These are phyloP conservation scores for Temnothorax rugatulus DNA, from an alignment of 2,888 invertebrate species.

Conservation along the genomic window DNA sequence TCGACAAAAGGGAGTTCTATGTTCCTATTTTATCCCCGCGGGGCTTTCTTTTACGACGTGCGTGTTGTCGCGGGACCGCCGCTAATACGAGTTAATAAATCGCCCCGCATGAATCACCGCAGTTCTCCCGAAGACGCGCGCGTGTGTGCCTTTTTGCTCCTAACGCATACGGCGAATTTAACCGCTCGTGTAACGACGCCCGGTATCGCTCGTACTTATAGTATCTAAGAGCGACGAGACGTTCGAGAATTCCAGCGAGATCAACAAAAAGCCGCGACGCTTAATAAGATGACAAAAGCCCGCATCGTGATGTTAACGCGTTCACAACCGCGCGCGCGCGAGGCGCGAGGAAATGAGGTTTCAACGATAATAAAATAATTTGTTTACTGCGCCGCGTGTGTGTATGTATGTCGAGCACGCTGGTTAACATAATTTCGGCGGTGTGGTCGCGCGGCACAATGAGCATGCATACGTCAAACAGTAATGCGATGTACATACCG, in stretches of 20 bases:
- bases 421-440: slow-evolving; percentile 27
- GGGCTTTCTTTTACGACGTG: slow-evolving; percentile 46
- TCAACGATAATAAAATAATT: slow-evolving; percentile 26
- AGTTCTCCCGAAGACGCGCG: slow-evolving; percentile 4
- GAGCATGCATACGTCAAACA: slow-evolving; percentile 25
- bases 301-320: background rate
- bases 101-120: slow-evolving; percentile 33
- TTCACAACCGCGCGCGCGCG: background rate
- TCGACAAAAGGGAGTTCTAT: slow-evolving; percentile 64
- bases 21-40: slow-evolving; percentile 64
- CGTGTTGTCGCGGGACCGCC: slow-evolving; percentile 18
- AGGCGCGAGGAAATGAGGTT: background rate
- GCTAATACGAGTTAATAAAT: slow-evolving; percentile 48
- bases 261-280: background rate
- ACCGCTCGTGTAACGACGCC: background rate
- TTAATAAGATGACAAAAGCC: background rate
- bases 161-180: slow-evolving; percentile 7
- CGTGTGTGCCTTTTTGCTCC: background rate
- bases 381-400: background rate
- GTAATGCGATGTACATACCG: background rate
- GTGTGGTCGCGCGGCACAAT: slow-evolving; percentile 24
- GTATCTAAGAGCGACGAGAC: background rate
- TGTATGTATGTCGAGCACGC: background rate
- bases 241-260: background rate
- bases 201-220: background rate